Evolutionary conservation across 2,113 vertebrate genomes (phyloP), one percentile per base, ranked within the genome.

Genomic region (Limanda limanda): DNA sequence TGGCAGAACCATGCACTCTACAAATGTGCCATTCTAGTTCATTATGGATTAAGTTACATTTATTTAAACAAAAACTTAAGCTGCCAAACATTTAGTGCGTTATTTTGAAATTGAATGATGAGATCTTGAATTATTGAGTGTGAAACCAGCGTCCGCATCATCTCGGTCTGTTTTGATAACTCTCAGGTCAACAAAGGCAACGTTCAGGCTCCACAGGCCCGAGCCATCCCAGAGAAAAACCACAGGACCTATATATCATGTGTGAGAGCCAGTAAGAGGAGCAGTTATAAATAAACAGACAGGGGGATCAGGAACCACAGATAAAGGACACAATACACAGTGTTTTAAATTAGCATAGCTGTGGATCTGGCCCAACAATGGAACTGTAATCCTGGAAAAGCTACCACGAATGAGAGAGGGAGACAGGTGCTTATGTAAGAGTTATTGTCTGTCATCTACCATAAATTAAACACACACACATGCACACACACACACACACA

Each of bases 371-470:
- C 74, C 73, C 86, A 91, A 92, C 91, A 95, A 93, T 93, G 87
- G 84, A 71, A 59, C 73, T 56, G 84, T 94, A 94, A 94, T 93
- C 90, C 90, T 81, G 90, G 84, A 90, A 93, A 93, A 92, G 91
- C 91, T 90, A 88, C 79, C 65, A 81, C 81, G 88, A 93, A 87
- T 92, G 90, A 90, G 87, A 88, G 83, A 86, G 78, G 63, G 83
- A 92, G 91, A 92, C 92, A 92, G 91, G 90, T 94, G 92, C 91
- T 93, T 88, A 89, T 89, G 84, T 91, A 88, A 92, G 89, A 91
- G 88, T 93, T 91, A 91, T 89, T 79, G 80, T 89, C 86, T 86
- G 79, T 85, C 58, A 67, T 80, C 79, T 80, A 70, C 82, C 78
- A 70, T 90, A 83, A 88, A 87, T 92, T 87, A 87, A 88, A 91